Percentiles rank a stretch among this genome's conserved stretches.
phyloP scores from a whole-genome alignment of 2,888 invertebrate species.

The Pandemis cinnamomeana region DNA sequence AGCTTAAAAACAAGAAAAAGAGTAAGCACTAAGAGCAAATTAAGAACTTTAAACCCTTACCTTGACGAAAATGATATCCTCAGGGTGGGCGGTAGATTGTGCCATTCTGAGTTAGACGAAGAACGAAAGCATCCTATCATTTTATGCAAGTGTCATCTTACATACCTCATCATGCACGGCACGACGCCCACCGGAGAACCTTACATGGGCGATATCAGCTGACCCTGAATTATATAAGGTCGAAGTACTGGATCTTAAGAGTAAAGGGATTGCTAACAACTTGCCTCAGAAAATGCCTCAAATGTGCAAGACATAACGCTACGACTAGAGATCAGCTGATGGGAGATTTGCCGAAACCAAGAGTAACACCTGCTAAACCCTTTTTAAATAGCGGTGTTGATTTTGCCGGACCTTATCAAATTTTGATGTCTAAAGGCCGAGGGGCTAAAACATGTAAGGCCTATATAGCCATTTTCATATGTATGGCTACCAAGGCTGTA shows the following conservation, averaged over 20 bases:
- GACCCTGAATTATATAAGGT: no score
- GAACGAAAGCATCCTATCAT: slow-evolving; percentile 16
- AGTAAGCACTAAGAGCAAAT: background rate
- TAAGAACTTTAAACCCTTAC: slow-evolving; percentile 2
- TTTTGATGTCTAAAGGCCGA: slow-evolving; percentile 27
- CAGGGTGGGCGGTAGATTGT: slow-evolving; percentile 13
- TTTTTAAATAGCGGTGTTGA: slow-evolving; percentile 35
- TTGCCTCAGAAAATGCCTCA: no score
- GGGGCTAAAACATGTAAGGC: slow-evolving; percentile 28
- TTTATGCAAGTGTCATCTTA: background rate
- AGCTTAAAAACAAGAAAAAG: background rate
- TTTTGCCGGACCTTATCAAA: slow-evolving; percentile 41
- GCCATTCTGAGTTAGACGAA: slow-evolving; percentile 4
- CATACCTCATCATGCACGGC: background rate
- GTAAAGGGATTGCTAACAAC: no score
- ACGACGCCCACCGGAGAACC: slow-evolving; percentile 17
- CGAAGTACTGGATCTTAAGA: no score
- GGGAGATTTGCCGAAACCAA: slow-evolving; percentile 23
- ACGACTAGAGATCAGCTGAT: slow-evolving; percentile 24
- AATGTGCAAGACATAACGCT: slow-evolving; percentile 4
- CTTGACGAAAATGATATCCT: slow-evolving; percentile 3
- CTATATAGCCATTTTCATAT: slow-evolving; percentile 40
- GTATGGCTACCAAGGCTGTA: slow-evolving; percentile 30
- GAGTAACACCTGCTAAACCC: slow-evolving; percentile 16
- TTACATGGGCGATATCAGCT: no score